Evolutionary conservation across 2,888 invertebrate species (phyloP).

Genomic region (Hypomecis atomaria): DNA sequence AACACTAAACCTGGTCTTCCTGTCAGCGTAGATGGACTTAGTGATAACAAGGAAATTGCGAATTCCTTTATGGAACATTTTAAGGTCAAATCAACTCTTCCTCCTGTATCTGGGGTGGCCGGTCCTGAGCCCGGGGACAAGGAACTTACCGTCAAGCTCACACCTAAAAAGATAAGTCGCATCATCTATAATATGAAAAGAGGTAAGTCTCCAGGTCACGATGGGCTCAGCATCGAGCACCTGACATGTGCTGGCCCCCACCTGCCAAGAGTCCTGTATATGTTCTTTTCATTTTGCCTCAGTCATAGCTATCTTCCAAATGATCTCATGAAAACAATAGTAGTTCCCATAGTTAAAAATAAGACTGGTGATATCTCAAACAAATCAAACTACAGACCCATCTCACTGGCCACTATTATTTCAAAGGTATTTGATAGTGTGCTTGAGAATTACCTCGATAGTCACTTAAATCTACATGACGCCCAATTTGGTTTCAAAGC

Average conservation of each 20-base stretch:
- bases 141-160: not conserved
- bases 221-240: not conserved
- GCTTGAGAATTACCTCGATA: not conserved
- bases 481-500: not conserved
- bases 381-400: not conserved
- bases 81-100: not conserved
- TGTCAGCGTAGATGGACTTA: not conserved
- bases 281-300: not conserved
- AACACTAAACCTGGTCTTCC: not conserved
- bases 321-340: not conserved
- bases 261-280: not conserved
- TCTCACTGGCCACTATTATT: not conserved
- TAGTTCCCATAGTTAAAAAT: not conserved
- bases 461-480: not conserved
- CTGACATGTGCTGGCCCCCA: not conserved
- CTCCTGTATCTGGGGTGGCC: not conserved
- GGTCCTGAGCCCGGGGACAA: not conserved
- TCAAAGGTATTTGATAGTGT: not conserved
- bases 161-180: not conserved
- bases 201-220: slow-evolving; percentile 1
- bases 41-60: not conserved
- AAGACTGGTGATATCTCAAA: not conserved
- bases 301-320: not conserved
- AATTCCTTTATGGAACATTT: not conserved
- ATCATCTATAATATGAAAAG: not conserved